phyloP scores from a whole-genome alignment of 1,140 invertebrate species.

The Laupala kohalensis region DNA sequence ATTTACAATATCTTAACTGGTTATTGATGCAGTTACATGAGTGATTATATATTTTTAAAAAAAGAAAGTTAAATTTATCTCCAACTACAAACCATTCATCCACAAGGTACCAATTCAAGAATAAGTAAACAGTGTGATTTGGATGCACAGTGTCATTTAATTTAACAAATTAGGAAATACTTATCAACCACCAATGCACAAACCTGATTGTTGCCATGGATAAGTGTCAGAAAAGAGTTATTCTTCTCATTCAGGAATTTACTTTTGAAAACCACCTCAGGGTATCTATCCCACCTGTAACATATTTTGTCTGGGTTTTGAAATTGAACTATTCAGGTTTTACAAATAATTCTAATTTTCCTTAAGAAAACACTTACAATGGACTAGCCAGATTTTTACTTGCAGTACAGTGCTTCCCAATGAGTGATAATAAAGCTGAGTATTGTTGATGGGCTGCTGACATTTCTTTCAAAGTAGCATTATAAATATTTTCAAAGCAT shows the following conservation, averaged over 20 bases:
- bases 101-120: no score
- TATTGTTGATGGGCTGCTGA: not conserved
- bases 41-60: no score
- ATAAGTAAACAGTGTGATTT: no score
- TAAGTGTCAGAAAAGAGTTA: not conserved
- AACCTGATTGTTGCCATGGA: not conserved
- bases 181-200: not conserved
- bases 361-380: not conserved
- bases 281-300: not conserved
- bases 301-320: not conserved
- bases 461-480: not conserved
- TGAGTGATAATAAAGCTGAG: not conserved
- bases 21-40: no score
- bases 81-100: no score
- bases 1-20: no score
- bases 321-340: not conserved
- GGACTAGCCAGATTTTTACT: not conserved
- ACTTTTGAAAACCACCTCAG: not conserved
- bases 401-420: not conserved
- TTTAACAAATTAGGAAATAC: not conserved
- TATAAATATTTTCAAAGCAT: not conserved
- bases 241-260: not conserved
- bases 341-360: not conserved
- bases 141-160: no score
- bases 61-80: no score